A percentile compares a stretch with the other conserved stretches of the same genome.
Evolutionary conservation across 1,140 invertebrate species (phyloP).

Genomic region (Melitaea cinxia): DNA sequence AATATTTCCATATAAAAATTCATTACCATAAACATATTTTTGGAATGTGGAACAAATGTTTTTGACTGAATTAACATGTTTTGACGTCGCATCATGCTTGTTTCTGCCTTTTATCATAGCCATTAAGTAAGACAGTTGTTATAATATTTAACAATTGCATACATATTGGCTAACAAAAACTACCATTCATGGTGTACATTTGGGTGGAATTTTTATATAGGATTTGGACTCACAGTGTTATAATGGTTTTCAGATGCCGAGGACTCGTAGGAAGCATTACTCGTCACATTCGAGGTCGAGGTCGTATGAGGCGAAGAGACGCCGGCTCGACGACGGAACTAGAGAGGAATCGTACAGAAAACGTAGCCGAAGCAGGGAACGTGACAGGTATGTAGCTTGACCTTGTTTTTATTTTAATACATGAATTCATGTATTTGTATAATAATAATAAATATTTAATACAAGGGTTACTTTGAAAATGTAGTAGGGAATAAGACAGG

Average conservation of each 20-base stretch:
- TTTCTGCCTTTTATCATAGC: slow-evolving; percentile 2
- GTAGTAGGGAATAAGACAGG: no score
- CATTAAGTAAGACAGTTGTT: slow-evolving; percentile 32
- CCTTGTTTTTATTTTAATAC: not conserved
- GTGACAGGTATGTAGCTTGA: slow-evolving; percentile 66
- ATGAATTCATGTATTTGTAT: not conserved
- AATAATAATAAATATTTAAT: no score
- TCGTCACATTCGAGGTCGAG: slow-evolving; percentile 84
- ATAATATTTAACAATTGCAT: slow-evolving; percentile 24
- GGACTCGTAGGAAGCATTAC: slow-evolving; percentile 89
- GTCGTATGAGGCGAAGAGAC: slow-evolving; percentile 81
- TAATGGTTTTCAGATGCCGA: slow-evolving; percentile 86
- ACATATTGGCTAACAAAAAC: slow-evolving; percentile 40
- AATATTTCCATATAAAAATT: not conserved
- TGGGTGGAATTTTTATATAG: not conserved
- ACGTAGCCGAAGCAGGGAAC: slow-evolving; percentile 72
- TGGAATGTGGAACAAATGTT: not conserved
- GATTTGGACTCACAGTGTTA: slow-evolving; percentile 3
- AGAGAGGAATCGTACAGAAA: slow-evolving; percentile 76
- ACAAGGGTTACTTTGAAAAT: no score
- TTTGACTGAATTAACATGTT: not conserved
- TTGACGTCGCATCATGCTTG: not conserved
- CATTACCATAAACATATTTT: not conserved
- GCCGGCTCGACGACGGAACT: slow-evolving; percentile 81
- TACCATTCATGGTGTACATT: slow-evolving; percentile 40